These are phyloP conservation scores for Mormyrus lacerda DNA, from an alignment of 2,113 vertebrate species.

Conservation along the genomic window DNA sequence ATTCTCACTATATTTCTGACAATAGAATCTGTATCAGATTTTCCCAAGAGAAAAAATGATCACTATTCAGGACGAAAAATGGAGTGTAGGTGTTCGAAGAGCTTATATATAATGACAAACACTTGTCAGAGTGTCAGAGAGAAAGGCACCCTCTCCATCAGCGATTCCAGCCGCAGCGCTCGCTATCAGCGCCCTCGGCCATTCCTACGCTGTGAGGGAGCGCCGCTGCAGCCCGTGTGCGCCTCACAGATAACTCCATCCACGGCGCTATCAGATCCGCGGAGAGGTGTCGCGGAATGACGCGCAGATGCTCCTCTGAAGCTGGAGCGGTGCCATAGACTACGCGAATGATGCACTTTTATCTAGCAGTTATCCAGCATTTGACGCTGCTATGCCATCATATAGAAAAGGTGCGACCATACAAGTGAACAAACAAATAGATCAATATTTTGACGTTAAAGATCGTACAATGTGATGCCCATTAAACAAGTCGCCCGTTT, in stretches of 20 bases:
- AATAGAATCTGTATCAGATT: neutral
- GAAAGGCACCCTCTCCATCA: slow-evolving; percentile 5
- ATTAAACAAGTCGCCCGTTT: neutral
- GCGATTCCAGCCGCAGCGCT: neutral
- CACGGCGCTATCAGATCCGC: neutral
- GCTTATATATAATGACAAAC: neutral
- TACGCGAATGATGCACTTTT: neutral
- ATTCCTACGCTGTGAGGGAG: neutral
- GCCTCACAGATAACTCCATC: neutral
- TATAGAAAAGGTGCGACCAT: neutral
- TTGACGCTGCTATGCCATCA: neutral
- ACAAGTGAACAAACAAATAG: neutral
- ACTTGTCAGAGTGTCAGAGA: neutral
- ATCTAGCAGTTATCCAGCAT: neutral
- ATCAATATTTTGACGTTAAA: neutral
- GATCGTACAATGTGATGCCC: neutral
- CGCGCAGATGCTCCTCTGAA: neutral
- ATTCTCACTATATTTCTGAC: neutral
- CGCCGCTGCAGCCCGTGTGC: neutral
- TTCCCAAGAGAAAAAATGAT: neutral
- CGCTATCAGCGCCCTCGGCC: neutral
- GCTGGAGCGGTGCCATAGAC: neutral
- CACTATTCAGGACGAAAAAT: neutral
- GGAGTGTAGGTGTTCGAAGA: neutral
- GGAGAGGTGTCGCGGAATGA: neutral